These are phyloP conservation scores for Sphenodon punctatus DNA, from an alignment of 2,797 vertebrate species.

Conservation along the genomic window DNA sequence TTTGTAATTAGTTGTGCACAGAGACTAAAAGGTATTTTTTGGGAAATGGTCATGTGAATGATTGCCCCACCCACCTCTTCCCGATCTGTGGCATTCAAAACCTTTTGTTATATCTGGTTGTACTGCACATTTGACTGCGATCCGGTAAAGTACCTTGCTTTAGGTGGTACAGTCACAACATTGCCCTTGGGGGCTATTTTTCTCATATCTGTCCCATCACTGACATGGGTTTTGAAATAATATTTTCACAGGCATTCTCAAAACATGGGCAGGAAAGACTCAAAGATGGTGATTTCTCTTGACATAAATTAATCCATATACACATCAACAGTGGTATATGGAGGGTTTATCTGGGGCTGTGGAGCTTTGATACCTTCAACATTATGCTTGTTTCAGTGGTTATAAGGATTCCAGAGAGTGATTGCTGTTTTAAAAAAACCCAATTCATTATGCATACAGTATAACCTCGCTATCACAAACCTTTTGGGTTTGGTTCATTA, in stretches of 20 bases:
- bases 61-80: too few relatives aligned
- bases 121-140: constrained; percentile 7
- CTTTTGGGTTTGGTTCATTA: too few relatives aligned
- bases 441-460: too few relatives aligned
- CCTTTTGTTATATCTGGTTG: constrained; percentile 37
- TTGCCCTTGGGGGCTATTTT: background rate
- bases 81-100: constrained; percentile 27
- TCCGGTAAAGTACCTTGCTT: background rate
- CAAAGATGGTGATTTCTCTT: background rate
- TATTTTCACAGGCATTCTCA: background rate
- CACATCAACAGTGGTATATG: background rate
- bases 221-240: background rate
- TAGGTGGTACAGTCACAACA: background rate
- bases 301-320: background rate
- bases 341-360: constrained; percentile 3
- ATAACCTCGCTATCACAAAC: too few relatives aligned
- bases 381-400: constrained; percentile 1
- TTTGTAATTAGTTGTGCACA: constrained; percentile 42
- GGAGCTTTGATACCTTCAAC: background rate
- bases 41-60: constrained; percentile 25
- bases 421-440: too few relatives aligned
- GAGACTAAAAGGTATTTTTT: constrained; percentile 23
- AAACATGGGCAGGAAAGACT: background rate
- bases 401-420: background rate
- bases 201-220: background rate